phyloP scores from a whole-genome alignment of 2,113 vertebrate species.

The Microcebus griseorufus region DNA sequence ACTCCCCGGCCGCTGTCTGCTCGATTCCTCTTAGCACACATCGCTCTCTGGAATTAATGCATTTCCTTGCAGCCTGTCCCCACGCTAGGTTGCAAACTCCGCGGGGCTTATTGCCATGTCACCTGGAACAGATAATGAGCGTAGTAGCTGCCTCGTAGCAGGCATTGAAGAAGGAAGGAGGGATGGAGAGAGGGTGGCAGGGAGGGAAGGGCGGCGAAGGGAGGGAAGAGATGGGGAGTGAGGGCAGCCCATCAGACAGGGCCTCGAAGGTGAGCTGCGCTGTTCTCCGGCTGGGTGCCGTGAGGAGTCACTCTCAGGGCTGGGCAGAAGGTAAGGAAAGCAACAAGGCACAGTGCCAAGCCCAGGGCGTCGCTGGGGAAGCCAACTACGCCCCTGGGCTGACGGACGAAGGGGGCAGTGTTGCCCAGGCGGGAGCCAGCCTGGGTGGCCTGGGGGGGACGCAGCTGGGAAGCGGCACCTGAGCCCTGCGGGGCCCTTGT shows the following conservation, averaged over 20 bases:
- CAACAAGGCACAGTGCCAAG: rapidly evolving
- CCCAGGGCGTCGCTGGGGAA: neutral
- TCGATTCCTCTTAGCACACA: neutral
- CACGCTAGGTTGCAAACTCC: neutral
- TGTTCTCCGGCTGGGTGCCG: rapidly evolving
- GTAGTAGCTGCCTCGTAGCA: neutral
- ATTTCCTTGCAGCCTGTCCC: neutral
- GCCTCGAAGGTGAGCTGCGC: neutral
- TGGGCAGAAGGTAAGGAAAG: neutral
- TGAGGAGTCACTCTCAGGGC: neutral
- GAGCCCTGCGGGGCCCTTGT: no score
- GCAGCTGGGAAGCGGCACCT: no score
- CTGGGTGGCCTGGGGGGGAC: neutral
- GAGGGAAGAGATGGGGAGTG: neutral
- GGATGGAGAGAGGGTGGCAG: no score
- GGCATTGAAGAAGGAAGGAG: neutral
- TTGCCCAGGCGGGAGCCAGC: neutral
- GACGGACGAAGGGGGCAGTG: neutral
- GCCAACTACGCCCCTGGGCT: neutral
- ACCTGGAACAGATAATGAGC: neutral
- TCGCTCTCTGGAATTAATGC: neutral
- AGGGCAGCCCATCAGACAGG: rapidly evolving
- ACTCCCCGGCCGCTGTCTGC: neutral
- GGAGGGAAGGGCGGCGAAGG: neutral
- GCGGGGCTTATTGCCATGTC: neutral